These are phyloP conservation scores for Siniperca chuatsi DNA, from an alignment of 2,113 vertebrate genomes.

Conservation along the genomic window DNA sequence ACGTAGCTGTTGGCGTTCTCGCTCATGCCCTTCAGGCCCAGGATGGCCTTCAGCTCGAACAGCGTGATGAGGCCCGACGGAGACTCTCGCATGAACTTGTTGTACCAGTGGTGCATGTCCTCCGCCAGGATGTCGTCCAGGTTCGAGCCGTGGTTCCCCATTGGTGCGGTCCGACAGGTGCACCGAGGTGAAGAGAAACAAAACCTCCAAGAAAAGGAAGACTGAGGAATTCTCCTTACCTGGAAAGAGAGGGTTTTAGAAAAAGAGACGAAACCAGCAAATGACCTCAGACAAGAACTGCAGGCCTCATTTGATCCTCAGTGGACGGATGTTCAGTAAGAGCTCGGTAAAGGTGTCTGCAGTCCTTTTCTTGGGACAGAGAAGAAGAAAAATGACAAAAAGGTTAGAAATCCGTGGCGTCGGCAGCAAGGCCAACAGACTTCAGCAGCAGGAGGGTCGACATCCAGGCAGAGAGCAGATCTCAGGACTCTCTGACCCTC, in stretches of 20 bases:
- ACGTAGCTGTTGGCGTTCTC: conserved; percentile 86
- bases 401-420: background rate
- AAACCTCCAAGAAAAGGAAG: background rate
- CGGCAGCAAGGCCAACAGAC: background rate
- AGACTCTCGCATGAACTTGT: conserved; percentile 90
- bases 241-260: background rate
- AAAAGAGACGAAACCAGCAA: background rate
- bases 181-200: background rate
- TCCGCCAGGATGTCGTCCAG: conserved; percentile 79
- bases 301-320: background rate
- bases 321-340: background rate
- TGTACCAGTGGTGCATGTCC: conserved; percentile 89
- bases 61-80: conserved; percentile 88
- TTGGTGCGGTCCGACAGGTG: conserved; percentile 29
- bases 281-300: background rate
- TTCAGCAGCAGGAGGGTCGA: conserved; percentile 9
- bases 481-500: conserved; percentile 70
- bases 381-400: background rate
- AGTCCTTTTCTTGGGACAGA: background rate
- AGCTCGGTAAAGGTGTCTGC: background rate
- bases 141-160: conserved; percentile 84
- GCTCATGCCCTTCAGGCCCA: conserved; percentile 86
- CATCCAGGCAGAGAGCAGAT: conserved; percentile 37
- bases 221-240: background rate
- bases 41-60: conserved; percentile 89